Base-by-base conservation (phyloP, 2,797 vertebrate species). In the Taeniopygia guttata region DNA sequence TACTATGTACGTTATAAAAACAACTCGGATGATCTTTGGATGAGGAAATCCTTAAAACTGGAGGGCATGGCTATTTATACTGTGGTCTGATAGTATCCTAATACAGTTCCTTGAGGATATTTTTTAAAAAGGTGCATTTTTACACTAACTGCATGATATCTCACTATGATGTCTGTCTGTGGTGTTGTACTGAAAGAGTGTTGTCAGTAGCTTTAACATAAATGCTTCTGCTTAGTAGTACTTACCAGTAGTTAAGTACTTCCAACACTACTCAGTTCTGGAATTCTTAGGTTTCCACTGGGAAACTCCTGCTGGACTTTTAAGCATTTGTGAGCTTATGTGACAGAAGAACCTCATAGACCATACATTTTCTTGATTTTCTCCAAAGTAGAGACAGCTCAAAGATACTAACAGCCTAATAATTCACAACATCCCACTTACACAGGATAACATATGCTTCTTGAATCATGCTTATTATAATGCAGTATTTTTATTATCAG, bases 371-470 rank as follows among this genome's bases (percentile, higher is more conserved):
- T 75, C 54, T 45, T 29, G 17, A 42, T 62, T 62, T 48, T 55
- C 38, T 88, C 22, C 12, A 10, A 79, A 75, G 16, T 0, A 79
- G 26, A 60, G 22, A 16, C 15, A 62, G 34, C 34, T 81, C 32
- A 72, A 27, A 54, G 62, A 40, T n/a, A 58, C 27, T 40, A 17
- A 48, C 6, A 72, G 48, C 59, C 29, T 38, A 60, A 15, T 36
- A 76, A 66, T 29, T 77, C 30, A 26, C 13, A 18, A 55, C 36
- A 59, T 59, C 21, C 14, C 11, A 29, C 9, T 76, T 36, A 30
- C n/a, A 22, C 0, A 27, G n/a, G 10, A 16, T 23, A 32, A n/a
- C 27, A 20, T 2, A 14, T 0, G 11, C 20, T 68, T 90, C 75
- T 42, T 5, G n/a, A 89, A 32, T 70, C 45, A 25, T 26, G 13